phyloP scores from a whole-genome alignment of 2,888 invertebrate genomes.

The Eumacrocentrus americanus region DNA sequence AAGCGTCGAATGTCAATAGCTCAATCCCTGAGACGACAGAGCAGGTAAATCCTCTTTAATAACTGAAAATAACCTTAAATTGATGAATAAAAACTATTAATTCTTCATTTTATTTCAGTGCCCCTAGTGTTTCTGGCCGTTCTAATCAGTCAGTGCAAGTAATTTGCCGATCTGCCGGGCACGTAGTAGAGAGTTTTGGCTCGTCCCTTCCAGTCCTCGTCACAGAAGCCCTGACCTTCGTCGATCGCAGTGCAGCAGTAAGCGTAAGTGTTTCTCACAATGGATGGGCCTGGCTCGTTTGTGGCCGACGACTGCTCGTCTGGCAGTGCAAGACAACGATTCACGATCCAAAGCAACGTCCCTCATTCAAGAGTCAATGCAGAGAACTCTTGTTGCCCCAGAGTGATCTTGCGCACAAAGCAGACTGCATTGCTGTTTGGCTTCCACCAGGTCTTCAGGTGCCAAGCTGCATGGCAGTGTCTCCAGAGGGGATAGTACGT shows the following conservation, averaged over 20 bases:
- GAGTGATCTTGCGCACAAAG: slow-evolving; percentile 89
- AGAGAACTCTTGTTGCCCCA: slow-evolving; percentile 87
- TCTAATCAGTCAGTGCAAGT: slow-evolving; percentile 75
- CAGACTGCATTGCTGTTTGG: slow-evolving; percentile 81
- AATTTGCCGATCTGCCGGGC: slow-evolving; percentile 75
- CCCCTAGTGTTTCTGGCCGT: slow-evolving; percentile 66
- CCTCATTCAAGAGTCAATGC: slow-evolving; percentile 71
- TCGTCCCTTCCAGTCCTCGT: slow-evolving; percentile 84
- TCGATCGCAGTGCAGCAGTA: slow-evolving; percentile 69
- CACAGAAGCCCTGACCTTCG: slow-evolving; percentile 85
- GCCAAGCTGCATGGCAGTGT: slow-evolving; percentile 89
- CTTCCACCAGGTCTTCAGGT: slow-evolving; percentile 67
- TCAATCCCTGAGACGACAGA: slow-evolving; percentile 53
- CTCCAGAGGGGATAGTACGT: slow-evolving; percentile 91
- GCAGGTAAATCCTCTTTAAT: slow-evolving; percentile 43
- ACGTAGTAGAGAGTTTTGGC: slow-evolving; percentile 81
- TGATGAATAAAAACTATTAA: not conserved
- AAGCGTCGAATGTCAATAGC: slow-evolving; percentile 52
- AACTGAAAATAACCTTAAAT: no score
- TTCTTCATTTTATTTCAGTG: slow-evolving; percentile 32
- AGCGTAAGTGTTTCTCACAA: slow-evolving; percentile 71
- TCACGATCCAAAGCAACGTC: slow-evolving; percentile 54
- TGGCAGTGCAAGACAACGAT: slow-evolving; percentile 76
- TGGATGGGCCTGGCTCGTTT: slow-evolving; percentile 86
- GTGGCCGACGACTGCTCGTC: slow-evolving; percentile 81